Evolutionary conservation across 2,113 vertebrate species (phyloP).

Genomic region (Podilymbus podiceps): DNA sequence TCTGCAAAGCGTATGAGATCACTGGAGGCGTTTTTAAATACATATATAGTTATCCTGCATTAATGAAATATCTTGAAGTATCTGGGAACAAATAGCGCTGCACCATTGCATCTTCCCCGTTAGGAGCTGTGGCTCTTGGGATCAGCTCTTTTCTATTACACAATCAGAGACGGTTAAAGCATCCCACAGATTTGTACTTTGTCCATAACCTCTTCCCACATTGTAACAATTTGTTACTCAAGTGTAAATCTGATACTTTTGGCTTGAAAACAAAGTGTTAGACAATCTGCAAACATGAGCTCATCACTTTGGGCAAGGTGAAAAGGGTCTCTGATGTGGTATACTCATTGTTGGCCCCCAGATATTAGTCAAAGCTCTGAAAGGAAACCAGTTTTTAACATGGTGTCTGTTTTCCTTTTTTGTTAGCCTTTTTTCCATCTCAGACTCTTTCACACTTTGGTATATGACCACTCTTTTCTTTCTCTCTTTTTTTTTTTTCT

Average conservation of each 20-base stretch:
- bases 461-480: neutral
- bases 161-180: neutral
- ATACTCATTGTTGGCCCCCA: neutral
- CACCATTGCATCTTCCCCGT: neutral
- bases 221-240: constrained; percentile 17
- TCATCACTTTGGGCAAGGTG: constrained; percentile 48
- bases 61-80: neutral
- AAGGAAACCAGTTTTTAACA: neutral
- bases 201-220: neutral
- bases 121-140: neutral
- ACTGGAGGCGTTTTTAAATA: neutral
- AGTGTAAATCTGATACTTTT: constrained; percentile 15
- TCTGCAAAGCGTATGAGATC: neutral
- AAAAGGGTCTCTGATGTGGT: constrained; percentile 10
- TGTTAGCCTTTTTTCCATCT: neutral
- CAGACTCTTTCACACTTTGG: neutral
- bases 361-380: neutral
- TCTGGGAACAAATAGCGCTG: neutral
- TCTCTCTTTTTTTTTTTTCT: neutral
- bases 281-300: constrained; percentile 23
- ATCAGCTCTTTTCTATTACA: neutral
- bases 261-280: constrained; percentile 1
- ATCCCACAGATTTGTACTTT: neutral
- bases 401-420: constrained; percentile 21
- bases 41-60: neutral